Percentiles rank a stretch among this genome's conserved stretches.
Evolutionary conservation across 1,140 invertebrate genomes (phyloP).

Genomic region (Archivesica marissinica): DNA sequence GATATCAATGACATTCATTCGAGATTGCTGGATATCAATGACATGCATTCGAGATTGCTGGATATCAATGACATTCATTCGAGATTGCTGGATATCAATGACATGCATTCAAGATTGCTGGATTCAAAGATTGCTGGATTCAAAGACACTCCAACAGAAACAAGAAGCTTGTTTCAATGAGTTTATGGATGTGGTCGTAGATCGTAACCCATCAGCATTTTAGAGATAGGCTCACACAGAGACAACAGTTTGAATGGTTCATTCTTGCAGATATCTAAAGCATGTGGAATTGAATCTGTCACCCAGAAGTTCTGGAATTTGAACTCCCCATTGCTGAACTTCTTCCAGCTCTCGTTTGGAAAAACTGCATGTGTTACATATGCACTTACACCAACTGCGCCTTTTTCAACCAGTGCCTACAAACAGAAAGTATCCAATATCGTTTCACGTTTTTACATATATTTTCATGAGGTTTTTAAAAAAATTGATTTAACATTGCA

Average conservation of each 20-base stretch:
- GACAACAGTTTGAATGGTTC: slow-evolving; percentile 82
- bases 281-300: slow-evolving; percentile 83
- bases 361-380: slow-evolving; percentile 84
- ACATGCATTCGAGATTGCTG: too few relatives aligned
- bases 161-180: not conserved
- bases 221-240: slow-evolving; percentile 80
- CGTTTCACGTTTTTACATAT: too few relatives aligned
- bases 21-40: too few relatives aligned
- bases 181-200: slow-evolving; percentile 64
- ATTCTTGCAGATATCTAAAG: slow-evolving; percentile 78
- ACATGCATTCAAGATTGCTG: too few relatives aligned
- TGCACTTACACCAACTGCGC: slow-evolving; percentile 79
- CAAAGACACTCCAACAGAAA: not conserved
- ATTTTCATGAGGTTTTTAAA: too few relatives aligned
- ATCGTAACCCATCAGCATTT: slow-evolving; percentile 82
- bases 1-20: too few relatives aligned
- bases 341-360: slow-evolving; percentile 82
- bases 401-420: slow-evolving; percentile 79
- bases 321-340: slow-evolving; percentile 75
- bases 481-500: too few relatives aligned
- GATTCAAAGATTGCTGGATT: too few relatives aligned
- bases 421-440: slow-evolving; percentile 65
- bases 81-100: too few relatives aligned
- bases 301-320: slow-evolving; percentile 83
- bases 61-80: too few relatives aligned